Evolutionary conservation across 2,888 invertebrate species (phyloP).

Genomic region (Lypha dubia): DNA sequence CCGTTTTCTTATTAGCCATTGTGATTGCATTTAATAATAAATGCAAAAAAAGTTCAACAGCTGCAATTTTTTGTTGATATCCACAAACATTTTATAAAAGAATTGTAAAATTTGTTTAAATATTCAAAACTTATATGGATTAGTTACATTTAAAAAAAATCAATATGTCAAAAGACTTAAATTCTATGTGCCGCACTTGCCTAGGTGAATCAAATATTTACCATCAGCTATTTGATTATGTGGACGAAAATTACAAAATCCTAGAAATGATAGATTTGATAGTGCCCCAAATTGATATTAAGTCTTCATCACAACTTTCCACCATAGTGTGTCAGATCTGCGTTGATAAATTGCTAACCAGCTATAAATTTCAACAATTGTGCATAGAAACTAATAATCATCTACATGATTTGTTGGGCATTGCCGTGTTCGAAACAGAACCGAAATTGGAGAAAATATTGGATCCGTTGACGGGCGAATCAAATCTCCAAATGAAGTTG

Average conservation of each 20-base stretch:
- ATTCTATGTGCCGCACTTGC: conserved; percentile 64
- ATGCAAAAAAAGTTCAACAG: conserved; percentile 12
- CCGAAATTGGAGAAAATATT: conserved; percentile 40
- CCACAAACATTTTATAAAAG: conserved; percentile 28
- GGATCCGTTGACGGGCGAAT: conserved; percentile 56
- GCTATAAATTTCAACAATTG: conserved; percentile 84
- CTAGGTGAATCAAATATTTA: conserved; percentile 34
- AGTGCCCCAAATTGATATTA: conserved; percentile 63
- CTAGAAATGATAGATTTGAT: conserved; percentile 61
- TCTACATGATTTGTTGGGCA: conserved; percentile 76
- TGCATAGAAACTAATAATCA: conserved; percentile 83
- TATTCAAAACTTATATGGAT: conserved; percentile 16
- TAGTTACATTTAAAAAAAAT: conserved; percentile 8
- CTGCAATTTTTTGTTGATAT: conserved; percentile 62
- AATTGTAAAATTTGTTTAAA: background rate
- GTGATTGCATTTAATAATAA: conserved; percentile 48
- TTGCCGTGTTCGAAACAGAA: conserved; percentile 24
- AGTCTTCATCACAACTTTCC: conserved; percentile 46
- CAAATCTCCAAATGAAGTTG: conserved; percentile 50
- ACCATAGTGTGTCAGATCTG: conserved; percentile 81
- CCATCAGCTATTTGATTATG: conserved; percentile 59
- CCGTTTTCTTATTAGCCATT: conserved; percentile 26
- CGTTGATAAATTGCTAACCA: conserved; percentile 83
- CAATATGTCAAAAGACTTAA: conserved; percentile 51
- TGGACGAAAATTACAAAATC: conserved; percentile 62